A percentile compares a stretch with the other conserved stretches of the same genome.
Conservation (phyloP, 1,140 invertebrate species). For the Goniozus legneri region DNA sequence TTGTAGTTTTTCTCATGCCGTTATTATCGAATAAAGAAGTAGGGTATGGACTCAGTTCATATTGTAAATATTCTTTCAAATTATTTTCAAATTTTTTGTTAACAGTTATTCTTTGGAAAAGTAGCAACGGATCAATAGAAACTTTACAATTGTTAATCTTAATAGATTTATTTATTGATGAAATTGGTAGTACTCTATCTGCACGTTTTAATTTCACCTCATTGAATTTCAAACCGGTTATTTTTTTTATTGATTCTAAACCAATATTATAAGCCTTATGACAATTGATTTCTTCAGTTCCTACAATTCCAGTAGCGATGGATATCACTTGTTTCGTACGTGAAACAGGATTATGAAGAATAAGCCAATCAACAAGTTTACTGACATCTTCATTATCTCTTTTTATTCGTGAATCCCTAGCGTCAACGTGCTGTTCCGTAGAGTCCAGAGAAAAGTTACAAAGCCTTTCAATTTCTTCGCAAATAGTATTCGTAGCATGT, state of each 20-base stretch:
- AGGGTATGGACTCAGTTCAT: slow-evolving; percentile 44
- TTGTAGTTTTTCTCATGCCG: slow-evolving; percentile 45
- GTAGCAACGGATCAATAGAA: slow-evolving; percentile 28
- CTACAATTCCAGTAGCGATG: slow-evolving; percentile 41
- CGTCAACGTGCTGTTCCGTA: slow-evolving; percentile 46
- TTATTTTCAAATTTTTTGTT: slow-evolving; percentile 37
- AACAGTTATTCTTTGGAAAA: slow-evolving; percentile 27
- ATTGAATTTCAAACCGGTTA: slow-evolving; percentile 24
- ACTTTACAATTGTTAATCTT: slow-evolving; percentile 38
- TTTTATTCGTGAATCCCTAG: slow-evolving; percentile 37
- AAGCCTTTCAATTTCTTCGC: slow-evolving; percentile 31
- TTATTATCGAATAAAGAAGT: slow-evolving; percentile 41
- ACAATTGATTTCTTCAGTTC: slow-evolving; percentile 43
- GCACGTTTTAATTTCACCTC: slow-evolving; percentile 38
- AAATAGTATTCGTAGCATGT: slow-evolving; percentile 20
- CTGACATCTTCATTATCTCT: slow-evolving; percentile 36
- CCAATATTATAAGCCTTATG: slow-evolving; percentile 42
- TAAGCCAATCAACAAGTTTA: slow-evolving; percentile 40
- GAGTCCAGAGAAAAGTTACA: slow-evolving; percentile 33
- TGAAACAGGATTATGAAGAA: slow-evolving; percentile 35
- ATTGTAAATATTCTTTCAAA: slow-evolving; percentile 38
- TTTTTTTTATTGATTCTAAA: slow-evolving; percentile 19
- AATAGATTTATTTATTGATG: slow-evolving; percentile 29
- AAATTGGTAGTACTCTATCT: slow-evolving; percentile 37
- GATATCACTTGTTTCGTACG: slow-evolving; percentile 33